Evolutionary conservation across 2,113 vertebrate genomes (phyloP).

Genomic region (Muntiacus reevesi): DNA sequence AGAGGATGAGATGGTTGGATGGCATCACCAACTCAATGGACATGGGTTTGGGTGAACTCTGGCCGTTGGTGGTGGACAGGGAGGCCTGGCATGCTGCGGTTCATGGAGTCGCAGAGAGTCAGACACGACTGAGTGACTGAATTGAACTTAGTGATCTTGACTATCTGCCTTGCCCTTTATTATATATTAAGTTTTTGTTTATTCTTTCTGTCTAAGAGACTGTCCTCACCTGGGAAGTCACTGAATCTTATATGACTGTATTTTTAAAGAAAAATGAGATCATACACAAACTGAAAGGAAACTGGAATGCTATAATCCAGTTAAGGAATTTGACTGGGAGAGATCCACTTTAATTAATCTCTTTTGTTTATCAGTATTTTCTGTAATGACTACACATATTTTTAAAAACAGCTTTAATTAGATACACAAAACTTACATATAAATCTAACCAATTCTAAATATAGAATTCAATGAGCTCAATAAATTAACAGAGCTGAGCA

Average conservation of each 20-base stretch:
- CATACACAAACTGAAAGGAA: neutral
- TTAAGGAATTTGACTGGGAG: neutral
- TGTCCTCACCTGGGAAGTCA: neutral
- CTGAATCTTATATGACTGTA: neutral
- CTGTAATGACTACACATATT: neutral
- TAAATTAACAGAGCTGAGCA: neutral
- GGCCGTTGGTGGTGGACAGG: neutral
- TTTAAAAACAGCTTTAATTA: neutral
- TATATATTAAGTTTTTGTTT: neutral
- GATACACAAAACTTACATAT: neutral
- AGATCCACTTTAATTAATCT: neutral
- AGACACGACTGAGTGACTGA: neutral
- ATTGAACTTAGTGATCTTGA: neutral
- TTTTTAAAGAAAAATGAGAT: slow-evolving; percentile 10
- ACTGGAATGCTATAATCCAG: neutral
- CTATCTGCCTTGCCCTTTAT: neutral
- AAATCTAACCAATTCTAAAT: neutral
- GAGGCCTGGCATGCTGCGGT: fast-evolving
- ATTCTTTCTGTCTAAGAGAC: neutral
- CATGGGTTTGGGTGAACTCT: neutral
- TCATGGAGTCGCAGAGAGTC: neutral
- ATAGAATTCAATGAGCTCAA: neutral
- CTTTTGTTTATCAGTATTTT: neutral
- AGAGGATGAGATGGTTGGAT: neutral
- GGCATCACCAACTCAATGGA: neutral